Conservation (phyloP, 2,797 vertebrate species). For the Tiaroga cobitis region DNA sequence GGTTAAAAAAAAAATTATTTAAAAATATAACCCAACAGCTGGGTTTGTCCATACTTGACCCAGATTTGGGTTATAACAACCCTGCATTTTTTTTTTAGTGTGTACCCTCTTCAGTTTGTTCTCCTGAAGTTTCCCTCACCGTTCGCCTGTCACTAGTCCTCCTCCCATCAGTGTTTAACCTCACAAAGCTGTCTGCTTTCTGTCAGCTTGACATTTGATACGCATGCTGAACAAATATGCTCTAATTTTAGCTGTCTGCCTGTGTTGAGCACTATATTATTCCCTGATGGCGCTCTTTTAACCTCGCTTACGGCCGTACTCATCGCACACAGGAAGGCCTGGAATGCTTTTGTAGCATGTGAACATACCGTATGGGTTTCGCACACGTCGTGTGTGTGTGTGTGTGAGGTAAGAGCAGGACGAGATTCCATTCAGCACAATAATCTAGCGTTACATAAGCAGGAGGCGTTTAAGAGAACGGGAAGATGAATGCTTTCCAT, state of each 20-base stretch:
- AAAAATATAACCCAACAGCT: no score
- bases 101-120: not conserved
- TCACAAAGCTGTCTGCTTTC: conserved; percentile 32
- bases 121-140: conserved; percentile 13
- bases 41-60: no score
- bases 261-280: conserved; percentile 42
- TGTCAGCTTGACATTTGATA: conserved; percentile 61
- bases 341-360: conserved; percentile 57
- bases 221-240: conserved; percentile 50
- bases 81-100: not conserved
- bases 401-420: conserved; percentile 6
- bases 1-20: no score
- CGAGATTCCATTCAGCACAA: conserved; percentile 40
- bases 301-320: not conserved
- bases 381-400: not conserved
- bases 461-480: conserved; percentile 25
- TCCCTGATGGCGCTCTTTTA: conserved; percentile 52
- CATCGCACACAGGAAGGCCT: conserved; percentile 28
- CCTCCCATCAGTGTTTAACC: conserved; percentile 21
- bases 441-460: conserved; percentile 40
- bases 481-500: conserved; percentile 42
- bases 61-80: no score
- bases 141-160: not conserved
- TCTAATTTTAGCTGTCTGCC: conserved; percentile 67
- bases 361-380: conserved; percentile 26